Evolutionary conservation across 2,888 invertebrate species (phyloP).

Genomic region (Pelosia muscerda): DNA sequence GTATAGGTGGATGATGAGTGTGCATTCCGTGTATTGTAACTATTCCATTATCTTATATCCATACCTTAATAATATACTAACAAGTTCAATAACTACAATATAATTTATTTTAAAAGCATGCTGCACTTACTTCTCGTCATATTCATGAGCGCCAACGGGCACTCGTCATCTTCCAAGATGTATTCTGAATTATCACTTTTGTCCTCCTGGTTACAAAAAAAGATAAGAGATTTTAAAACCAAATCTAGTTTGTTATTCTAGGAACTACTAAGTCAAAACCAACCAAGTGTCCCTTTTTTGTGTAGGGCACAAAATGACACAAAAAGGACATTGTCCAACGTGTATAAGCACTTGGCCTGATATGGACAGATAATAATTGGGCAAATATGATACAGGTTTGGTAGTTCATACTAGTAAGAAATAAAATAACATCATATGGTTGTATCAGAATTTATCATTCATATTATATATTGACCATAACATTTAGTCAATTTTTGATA

Average conservation of each 20-base stretch:
- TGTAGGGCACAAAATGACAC: too few relatives aligned
- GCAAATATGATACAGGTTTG: too few relatives aligned
- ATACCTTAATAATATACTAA: neutral
- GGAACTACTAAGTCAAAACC: neutral
- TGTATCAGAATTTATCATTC: too few relatives aligned
- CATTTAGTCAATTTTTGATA: too few relatives aligned
- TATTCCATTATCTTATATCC: too few relatives aligned
- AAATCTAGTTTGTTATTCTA: neutral
- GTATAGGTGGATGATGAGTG: neutral
- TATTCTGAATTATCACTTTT: constrained; percentile 93
- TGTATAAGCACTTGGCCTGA: too few relatives aligned
- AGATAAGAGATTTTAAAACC: neutral
- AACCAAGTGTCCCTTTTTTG: neutral
- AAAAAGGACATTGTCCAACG: too few relatives aligned
- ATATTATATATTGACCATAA: too few relatives aligned
- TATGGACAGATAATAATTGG: too few relatives aligned
- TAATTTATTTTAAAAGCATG: constrained; percentile 26
- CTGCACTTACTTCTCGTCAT: constrained; percentile 93
- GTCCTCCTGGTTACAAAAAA: constrained; percentile 80
- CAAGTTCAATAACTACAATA: neutral
- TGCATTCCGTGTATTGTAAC: too few relatives aligned
- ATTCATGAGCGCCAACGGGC: constrained; percentile 97
- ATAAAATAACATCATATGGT: too few relatives aligned
- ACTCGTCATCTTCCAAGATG: constrained; percentile 98
- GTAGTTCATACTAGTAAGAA: too few relatives aligned